These are phyloP conservation scores for Lasioglossum lativentre DNA, from an alignment of 2,888 invertebrate species.

Conservation along the genomic window DNA sequence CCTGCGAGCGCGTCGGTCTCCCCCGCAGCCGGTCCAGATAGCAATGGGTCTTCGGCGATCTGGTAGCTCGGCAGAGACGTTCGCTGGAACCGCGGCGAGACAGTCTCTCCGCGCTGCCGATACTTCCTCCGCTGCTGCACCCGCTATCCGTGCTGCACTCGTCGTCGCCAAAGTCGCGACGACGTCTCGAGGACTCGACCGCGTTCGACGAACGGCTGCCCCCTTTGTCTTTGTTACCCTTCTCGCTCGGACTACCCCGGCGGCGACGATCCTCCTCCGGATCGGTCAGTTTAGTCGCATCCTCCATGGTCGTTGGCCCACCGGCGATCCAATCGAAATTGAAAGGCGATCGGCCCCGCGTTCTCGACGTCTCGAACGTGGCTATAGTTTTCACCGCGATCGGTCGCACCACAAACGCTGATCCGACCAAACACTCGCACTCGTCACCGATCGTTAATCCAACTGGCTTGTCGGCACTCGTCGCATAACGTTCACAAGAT, in stretches of 20 bases:
- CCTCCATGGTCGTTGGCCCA: constrained; percentile 71
- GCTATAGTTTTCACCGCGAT: not conserved
- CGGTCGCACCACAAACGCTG: not conserved
- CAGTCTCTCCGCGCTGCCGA: constrained; percentile 76
- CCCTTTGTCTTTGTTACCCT: constrained; percentile 23
- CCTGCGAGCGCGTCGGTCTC: constrained; percentile 74
- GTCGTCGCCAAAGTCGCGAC: constrained; percentile 76
- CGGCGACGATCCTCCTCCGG: constrained; percentile 47
- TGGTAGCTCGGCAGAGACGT: constrained; percentile 70
- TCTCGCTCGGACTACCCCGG: not conserved
- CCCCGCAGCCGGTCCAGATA: constrained; percentile 73
- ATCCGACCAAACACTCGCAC: not conserved
- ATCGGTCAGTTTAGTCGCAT: constrained; percentile 75
- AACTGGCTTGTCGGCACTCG: not conserved
- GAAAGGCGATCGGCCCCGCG: not conserved
- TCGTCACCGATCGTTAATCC: not conserved
- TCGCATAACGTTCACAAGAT: not conserved
- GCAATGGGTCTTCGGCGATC: constrained; percentile 69
- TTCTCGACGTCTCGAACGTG: not conserved
- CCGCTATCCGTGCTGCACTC: constrained; percentile 83
- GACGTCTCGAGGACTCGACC: constrained; percentile 20
- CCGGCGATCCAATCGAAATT: not conserved
- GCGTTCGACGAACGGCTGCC: not conserved
- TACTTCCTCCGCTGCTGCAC: constrained; percentile 85
- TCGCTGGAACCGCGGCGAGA: constrained; percentile 77